phyloP scores from a whole-genome alignment of 1,140 invertebrate species.

The Brachionus sp. region DNA sequence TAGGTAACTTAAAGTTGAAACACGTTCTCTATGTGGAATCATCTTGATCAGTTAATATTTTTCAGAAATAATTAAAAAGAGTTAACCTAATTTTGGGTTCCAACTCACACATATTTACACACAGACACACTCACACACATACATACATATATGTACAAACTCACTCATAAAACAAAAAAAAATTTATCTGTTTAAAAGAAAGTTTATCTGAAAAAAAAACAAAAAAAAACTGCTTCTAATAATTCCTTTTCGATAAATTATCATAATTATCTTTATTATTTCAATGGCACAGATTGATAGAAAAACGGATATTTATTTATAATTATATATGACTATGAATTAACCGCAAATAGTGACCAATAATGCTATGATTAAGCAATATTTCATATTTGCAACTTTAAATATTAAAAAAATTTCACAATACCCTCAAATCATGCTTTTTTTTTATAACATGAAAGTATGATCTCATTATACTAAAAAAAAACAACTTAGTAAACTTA shows the following conservation, averaged over 20 bases:
- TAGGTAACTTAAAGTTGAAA: conserved; percentile 31
- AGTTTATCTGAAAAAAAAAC: not conserved
- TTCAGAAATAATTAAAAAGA: conserved; percentile 23
- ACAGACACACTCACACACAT: not conserved
- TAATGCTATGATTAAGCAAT: too few relatives aligned
- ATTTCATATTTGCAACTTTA: too few relatives aligned
- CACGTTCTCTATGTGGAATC: conserved; percentile 7
- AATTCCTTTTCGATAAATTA: not conserved
- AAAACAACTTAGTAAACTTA: too few relatives aligned
- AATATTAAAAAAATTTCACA: too few relatives aligned
- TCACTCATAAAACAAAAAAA: not conserved
- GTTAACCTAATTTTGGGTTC: conserved; percentile 10
- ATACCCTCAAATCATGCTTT: too few relatives aligned
- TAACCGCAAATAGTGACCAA: too few relatives aligned
- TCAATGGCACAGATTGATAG: too few relatives aligned
- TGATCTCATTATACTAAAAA: too few relatives aligned
- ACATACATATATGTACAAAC: not conserved
- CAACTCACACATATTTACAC: not conserved
- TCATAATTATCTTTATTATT: not conserved
- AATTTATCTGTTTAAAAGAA: not conserved
- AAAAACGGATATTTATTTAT: too few relatives aligned
- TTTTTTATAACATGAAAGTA: too few relatives aligned
- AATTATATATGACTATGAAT: too few relatives aligned
- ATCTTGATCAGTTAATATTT: conserved; percentile 35
- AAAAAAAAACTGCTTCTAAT: not conserved